Evolutionary conservation across 2,888 invertebrate genomes (phyloP), one percentile per base, ranked within the genome.

Genomic region (Acanthacorydalis orientalis): DNA sequence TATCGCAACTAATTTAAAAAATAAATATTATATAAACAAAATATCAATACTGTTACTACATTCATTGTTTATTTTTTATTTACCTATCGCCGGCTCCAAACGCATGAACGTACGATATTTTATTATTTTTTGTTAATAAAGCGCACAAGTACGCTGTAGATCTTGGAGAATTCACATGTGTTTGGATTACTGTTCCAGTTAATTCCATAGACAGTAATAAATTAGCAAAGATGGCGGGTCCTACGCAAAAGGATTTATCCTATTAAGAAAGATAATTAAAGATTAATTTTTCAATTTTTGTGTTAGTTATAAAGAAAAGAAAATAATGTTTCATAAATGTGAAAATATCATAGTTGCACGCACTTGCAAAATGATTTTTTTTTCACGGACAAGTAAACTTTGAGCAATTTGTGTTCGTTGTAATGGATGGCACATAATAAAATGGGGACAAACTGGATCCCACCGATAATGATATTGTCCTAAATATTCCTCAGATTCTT

Each of bases 161-260:
- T 7, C 85, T 73, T 0, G 86, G 85, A 0, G 86, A 85, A 1
- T 80, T 77, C 0, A 85, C 76, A 57, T 88, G 87, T 0, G 85
- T 86, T 57, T 86, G 80, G 0, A 85, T 75, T 0, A 88, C 79
- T 16, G 79, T 80, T 2, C 88, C 88, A 10, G 76, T 73, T 1
- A 87, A 64, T 43, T 77, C 72, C 52, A 76, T 68, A 9, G 71
- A 70, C 1, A 75, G 73, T n/a, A 86, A 68, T 1, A 83, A 72
- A 52, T 78, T 77, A 45, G 78, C 78, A 51, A 87, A 68, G 1
- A 82, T 76, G 0, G 85, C 85, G 0, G 87, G 84, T 1, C 86
- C 88, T 53, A 84, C 69, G 55, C 86, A 86, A 59, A 86, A 80
- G 16, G 86, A 82, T 49, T 83, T 75, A 59, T 87, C 86, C 86